These are phyloP conservation scores for Cercopithecus diana DNA, from an alignment of 2,797 vertebrate genomes.

Conservation along the genomic window DNA sequence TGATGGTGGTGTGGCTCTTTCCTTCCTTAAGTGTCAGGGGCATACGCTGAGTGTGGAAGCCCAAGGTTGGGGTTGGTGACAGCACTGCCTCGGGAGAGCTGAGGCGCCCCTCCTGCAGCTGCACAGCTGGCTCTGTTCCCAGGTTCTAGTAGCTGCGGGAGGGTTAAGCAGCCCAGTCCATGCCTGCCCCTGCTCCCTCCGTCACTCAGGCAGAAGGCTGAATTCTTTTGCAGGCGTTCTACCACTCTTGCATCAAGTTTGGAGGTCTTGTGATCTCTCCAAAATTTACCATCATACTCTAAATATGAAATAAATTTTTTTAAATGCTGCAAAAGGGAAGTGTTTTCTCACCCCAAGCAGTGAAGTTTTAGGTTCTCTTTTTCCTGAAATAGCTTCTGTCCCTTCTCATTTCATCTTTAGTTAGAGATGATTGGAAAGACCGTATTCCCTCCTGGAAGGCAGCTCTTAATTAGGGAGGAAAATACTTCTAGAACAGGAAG, in stretches of 20 bases:
- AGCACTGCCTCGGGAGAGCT: background rate
- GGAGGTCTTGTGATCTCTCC: background rate
- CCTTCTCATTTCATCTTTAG: background rate
- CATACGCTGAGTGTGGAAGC: background rate
- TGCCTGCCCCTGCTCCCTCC: background rate
- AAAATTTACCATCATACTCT: background rate
- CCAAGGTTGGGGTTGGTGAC: background rate
- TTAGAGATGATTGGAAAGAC: background rate
- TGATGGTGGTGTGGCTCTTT: background rate
- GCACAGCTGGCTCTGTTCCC: background rate
- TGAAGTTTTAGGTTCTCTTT: constrained; percentile 25
- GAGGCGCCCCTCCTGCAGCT: background rate
- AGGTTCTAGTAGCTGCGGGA: background rate
- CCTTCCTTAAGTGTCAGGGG: background rate
- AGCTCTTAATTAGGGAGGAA: background rate
- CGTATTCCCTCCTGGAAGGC: background rate
- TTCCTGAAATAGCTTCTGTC: background rate
- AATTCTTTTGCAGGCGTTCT: background rate
- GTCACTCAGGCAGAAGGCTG: background rate
- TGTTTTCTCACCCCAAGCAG: background rate
- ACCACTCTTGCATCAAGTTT: background rate
- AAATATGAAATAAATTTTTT: background rate
- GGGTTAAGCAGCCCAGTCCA: background rate
- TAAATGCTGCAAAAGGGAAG: background rate
- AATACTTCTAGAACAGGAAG: background rate